These are phyloP conservation scores for Drosophila sechellia DNA, from an alignment of 1,140 invertebrate species.

Conservation along the genomic window DNA sequence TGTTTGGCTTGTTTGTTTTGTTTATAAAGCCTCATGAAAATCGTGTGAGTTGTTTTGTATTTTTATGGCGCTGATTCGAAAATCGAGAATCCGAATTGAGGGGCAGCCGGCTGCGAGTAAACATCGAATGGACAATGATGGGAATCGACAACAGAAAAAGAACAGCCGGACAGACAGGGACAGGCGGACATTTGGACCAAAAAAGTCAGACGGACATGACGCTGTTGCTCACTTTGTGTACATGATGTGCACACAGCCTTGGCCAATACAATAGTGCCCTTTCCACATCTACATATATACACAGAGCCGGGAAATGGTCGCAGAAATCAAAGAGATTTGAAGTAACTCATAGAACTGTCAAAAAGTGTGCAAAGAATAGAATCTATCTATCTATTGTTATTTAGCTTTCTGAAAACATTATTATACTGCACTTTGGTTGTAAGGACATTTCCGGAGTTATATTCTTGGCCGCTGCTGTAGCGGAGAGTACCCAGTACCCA, in stretches of 20 bases:
- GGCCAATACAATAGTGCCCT: not conserved
- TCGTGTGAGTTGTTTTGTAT: slow-evolving; percentile 57
- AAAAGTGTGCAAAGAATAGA: too few relatives aligned
- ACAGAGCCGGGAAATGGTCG: too few relatives aligned
- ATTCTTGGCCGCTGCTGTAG: not conserved
- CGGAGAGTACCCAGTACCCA: not conserved
- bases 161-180: slow-evolving; percentile 35
- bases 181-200: slow-evolving; percentile 16
- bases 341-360: too few relatives aligned
- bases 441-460: not conserved
- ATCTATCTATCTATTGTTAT: too few relatives aligned
- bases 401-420: too few relatives aligned
- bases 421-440: too few relatives aligned
- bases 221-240: slow-evolving; percentile 59
- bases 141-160: slow-evolving; percentile 55
- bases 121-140: slow-evolving; percentile 57
- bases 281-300: not conserved
- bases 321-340: too few relatives aligned
- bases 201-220: slow-evolving; percentile 16
- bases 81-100: slow-evolving; percentile 23
- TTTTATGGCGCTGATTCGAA: slow-evolving; percentile 57
- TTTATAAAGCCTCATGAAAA: slow-evolving; percentile 74
- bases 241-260: not conserved
- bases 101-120: slow-evolving; percentile 56
- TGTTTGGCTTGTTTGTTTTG: slow-evolving; percentile 68